These are phyloP conservation scores for Ectropis grisescens DNA, from an alignment of 1,140 invertebrate species.

Conservation along the genomic window DNA sequence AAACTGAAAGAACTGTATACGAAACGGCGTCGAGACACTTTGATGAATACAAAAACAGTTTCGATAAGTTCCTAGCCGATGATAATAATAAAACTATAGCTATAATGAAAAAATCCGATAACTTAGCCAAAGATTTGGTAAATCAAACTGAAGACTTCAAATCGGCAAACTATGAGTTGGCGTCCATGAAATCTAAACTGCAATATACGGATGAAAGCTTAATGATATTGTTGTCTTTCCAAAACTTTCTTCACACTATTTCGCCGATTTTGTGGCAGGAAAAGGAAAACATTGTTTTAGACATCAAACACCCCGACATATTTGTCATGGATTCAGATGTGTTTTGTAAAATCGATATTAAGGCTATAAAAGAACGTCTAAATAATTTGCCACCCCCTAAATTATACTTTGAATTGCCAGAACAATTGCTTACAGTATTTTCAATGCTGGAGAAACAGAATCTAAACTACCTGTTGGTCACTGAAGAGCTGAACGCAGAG, in stretches of 20 bases:
- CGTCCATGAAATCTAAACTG: constrained; percentile 70
- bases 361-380: constrained; percentile 56
- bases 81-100: constrained; percentile 74
- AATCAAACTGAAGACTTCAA: constrained; percentile 67
- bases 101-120: constrained; percentile 68
- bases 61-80: constrained; percentile 74
- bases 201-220: constrained; percentile 75
- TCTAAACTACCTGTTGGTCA: constrained; percentile 74
- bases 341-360: constrained; percentile 30
- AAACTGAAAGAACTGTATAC: constrained; percentile 70
- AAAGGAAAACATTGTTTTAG: constrained; percentile 38
- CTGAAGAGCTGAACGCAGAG: constrained; percentile 72
- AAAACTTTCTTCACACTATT: constrained; percentile 74
- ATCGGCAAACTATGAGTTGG: constrained; percentile 57
- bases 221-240: constrained; percentile 73
- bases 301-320: constrained; percentile 28
- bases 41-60: constrained; percentile 69
- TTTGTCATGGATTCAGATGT: constrained; percentile 38
- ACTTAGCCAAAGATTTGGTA: constrained; percentile 56
- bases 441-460: constrained; percentile 74
- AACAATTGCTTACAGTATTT: constrained; percentile 71
- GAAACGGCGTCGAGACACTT: constrained; percentile 70
- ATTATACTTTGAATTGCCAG: constrained; percentile 72
- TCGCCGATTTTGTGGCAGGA: constrained; percentile 70
- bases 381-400: constrained; percentile 46